Evolutionary conservation across 2,888 invertebrate genomes (phyloP).

Genomic region (Cyclophora punctaria): DNA sequence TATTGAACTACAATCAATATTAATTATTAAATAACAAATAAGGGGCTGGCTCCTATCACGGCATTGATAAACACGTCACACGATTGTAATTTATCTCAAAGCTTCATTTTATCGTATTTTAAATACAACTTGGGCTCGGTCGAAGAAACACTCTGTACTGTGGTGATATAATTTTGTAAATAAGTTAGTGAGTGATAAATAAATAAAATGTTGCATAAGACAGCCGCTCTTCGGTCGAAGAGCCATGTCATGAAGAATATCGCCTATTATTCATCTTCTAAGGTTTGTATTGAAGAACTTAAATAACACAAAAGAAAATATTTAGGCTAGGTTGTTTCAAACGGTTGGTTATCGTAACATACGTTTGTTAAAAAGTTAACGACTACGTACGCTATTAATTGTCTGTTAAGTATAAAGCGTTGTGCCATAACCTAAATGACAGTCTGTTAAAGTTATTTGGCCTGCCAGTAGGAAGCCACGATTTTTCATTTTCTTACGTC

Average conservation of each 20-base stretch:
- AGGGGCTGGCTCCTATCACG: slow-evolving; percentile 8
- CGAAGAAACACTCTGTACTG: slow-evolving; percentile 26
- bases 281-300: slow-evolving; percentile 31
- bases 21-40: slow-evolving; percentile 10
- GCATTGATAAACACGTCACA: slow-evolving; percentile 14
- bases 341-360: too few relatives aligned
- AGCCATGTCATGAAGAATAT: slow-evolving; percentile 41
- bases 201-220: slow-evolving; percentile 49
- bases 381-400: too few relatives aligned
- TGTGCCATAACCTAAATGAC: too few relatives aligned
- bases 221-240: slow-evolving; percentile 45
- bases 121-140: slow-evolving; percentile 13
- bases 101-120: slow-evolving; percentile 14
- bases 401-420: too few relatives aligned
- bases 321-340: too few relatives aligned
- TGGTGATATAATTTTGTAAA: slow-evolving; percentile 26
- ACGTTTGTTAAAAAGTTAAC: too few relatives aligned
- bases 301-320: too few relatives aligned
- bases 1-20: slow-evolving; percentile 1
- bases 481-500: too few relatives aligned
- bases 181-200: slow-evolving; percentile 22
- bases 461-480: too few relatives aligned
- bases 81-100: slow-evolving; percentile 19
- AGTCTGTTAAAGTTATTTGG: too few relatives aligned
- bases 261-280: slow-evolving; percentile 48